Base-by-base conservation (phyloP, 2,113 vertebrate genomes). In the Limanda limanda region DNA sequence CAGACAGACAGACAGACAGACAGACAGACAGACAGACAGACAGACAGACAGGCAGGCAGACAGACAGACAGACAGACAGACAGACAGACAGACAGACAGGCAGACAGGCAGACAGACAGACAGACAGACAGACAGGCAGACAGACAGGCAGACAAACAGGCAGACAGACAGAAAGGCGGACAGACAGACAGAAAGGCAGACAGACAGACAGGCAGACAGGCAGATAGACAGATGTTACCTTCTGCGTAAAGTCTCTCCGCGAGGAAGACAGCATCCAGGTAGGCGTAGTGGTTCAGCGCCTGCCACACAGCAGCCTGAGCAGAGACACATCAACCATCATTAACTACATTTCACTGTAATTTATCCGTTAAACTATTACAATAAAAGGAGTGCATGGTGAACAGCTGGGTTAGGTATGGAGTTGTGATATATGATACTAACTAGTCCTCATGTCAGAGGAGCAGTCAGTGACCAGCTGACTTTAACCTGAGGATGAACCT, bases 201-300 rank as follows among this genome's bases (percentile, higher is more conserved):
- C 37, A 79, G 63, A 66, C 23, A 77, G 68, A 7, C 3, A 48
- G 59, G 73, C 42, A 76, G 31, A 78, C 31, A 35, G 52, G 8
- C 35, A 58, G 13, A 24, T 2, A 56, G 25, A 61, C 13, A 23
- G 35, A 10, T 1, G 3, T 80, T 90, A 93, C 92, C 92, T 88
- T 93, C 92, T 66, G 92, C 91, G 1, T 93, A 92, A 42, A 93
- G 88, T 70, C 92, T 86, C 76, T 93, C 92, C 1, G 92, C 92
- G 0, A 93, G 90, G 68, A 93, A 93, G 18, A 93, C 89, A 2
- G 92, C 92, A 1, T 93, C 92, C 86, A 92, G 84, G 88, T 87
- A 93, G 65, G 92, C 89, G 18, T 93, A 93, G 74, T 93, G 92
- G 79, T 93, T 93, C 45, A 93, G 84, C 68, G 92, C 92, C 87